Evolutionary conservation across 2,888 invertebrate genomes (phyloP), one percentile per base, ranked within the genome.

Genomic region (Rhodophaea formosa): DNA sequence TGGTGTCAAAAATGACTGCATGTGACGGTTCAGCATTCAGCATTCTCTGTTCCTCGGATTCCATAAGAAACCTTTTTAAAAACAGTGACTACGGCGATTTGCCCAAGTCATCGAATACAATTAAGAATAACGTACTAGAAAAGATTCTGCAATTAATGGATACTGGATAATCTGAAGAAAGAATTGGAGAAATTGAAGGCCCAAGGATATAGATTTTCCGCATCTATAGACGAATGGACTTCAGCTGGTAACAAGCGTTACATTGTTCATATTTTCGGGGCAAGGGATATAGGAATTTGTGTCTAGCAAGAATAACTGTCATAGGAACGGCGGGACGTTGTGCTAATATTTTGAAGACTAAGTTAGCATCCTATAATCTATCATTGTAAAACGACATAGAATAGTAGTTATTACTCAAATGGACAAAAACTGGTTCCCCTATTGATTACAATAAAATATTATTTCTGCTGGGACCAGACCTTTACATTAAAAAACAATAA

Each of bases 141-240:
- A 51, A 57, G 32, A 51, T 51, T 17, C 16, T 10, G 12, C 10
- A 57, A 42, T 39, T 53, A 42, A 59, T 57, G 56, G 12, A 43
- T n/a, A 32, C 16, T 30, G 17, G 10, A 15, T 10, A 16, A 59
- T 32, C 46, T 59, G 14, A 53, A 43, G 15, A 46, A 45, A 14
- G 53, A 59, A 59, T 35, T 59, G 44, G 43, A 56, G 7, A 14
- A 35, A 23, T 51, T 59, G 42, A 59, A 56, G 32, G 32, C 42
- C 12, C 12, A 43, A 42, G 56, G 56, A 5, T 30, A 44, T 29
- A 56, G 53, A 46, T 56, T 59, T 35, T 30, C 59, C 8, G 23
- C 52, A 10, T 16, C 57, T 12, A 6, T 57, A 10, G 57, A 52
- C 16, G 57, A 59, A 47, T 53, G 58, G 57, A 53, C 58, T 15